phyloP scores from a whole-genome alignment of 2,113 vertebrate species.

The Boulengerochromis microlepis region DNA sequence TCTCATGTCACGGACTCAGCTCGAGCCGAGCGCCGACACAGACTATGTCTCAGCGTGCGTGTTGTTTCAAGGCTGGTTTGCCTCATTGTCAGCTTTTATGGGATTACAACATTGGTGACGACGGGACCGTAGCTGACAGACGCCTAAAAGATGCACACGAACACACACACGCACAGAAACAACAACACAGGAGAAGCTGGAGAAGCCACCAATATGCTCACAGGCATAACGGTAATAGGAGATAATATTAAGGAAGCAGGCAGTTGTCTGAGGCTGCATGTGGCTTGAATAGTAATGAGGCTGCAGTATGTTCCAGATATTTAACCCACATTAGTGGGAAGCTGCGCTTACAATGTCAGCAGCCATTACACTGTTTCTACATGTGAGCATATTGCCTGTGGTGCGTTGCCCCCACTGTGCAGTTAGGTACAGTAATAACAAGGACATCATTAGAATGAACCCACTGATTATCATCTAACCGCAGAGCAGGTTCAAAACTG shows the following conservation, averaged over 20 bases:
- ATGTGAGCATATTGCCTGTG: not conserved
- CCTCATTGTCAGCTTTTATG: slow-evolving; percentile 37
- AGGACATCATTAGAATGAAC: not conserved
- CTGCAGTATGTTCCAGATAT: slow-evolving; percentile 23
- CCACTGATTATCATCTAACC: not conserved
- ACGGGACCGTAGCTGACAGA: slow-evolving; percentile 8
- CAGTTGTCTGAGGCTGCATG: slow-evolving; percentile 22
- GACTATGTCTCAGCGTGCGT: not conserved
- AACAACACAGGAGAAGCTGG: not conserved
- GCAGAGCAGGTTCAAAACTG: not conserved
- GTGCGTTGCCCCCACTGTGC: not conserved
- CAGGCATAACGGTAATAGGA: not conserved
- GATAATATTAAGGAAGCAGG: slow-evolving; percentile 6
- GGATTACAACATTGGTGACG: slow-evolving; percentile 17
- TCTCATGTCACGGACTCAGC: not conserved
- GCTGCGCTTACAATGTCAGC: not conserved
- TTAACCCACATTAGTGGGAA: slow-evolving; percentile 27
- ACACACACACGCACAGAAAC: not conserved
- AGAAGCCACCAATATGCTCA: not conserved
- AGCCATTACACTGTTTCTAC: not conserved
- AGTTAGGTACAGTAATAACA: not conserved
- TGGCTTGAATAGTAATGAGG: slow-evolving; percentile 49
- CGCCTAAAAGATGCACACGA: not conserved
- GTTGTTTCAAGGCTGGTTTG: slow-evolving; percentile 20
- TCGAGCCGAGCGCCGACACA: not conserved